Conservation (phyloP, 2,113 vertebrate genomes). For the Oreochromis tanganicae region DNA sequence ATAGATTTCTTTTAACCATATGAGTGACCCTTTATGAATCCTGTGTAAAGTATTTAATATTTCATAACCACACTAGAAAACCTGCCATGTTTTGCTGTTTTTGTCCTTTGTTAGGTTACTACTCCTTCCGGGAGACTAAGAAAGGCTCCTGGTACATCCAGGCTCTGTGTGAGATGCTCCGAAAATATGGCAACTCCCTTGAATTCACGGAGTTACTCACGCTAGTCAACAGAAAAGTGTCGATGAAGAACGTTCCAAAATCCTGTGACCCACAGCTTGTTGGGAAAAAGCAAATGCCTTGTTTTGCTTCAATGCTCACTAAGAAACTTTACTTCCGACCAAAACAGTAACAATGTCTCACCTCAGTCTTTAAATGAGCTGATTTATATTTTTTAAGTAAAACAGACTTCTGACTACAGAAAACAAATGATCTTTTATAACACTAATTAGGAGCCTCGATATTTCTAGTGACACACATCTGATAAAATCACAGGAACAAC, state of each 20-base stretch:
- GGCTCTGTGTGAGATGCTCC: constrained; percentile 82
- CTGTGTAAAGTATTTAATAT: background rate
- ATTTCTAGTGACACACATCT: background rate
- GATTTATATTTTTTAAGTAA: background rate
- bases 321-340: constrained; percentile 86
- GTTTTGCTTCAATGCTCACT: constrained; percentile 95
- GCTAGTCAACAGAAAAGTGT: constrained; percentile 89
- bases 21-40: background rate
- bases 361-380: background rate
- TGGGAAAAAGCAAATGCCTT: constrained; percentile 96
- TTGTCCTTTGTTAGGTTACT: constrained; percentile 78
- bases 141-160: constrained; percentile 95
- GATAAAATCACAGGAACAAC: background rate
- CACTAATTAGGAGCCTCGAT: background rate
- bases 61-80: background rate
- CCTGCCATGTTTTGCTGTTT: background rate
- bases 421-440: background rate
- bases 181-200: constrained; percentile 72
- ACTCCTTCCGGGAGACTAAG: constrained; percentile 84
- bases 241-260: constrained; percentile 73
- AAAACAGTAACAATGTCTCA: constrained; percentile 57
- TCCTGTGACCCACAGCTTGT: constrained; percentile 63
- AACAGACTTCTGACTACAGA: background rate
- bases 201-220: constrained; percentile 94
- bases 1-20: background rate